Evolutionary conservation across 2,888 invertebrate species (phyloP).

Genomic region (Scaptodrosophila latifasciaeformis): DNA sequence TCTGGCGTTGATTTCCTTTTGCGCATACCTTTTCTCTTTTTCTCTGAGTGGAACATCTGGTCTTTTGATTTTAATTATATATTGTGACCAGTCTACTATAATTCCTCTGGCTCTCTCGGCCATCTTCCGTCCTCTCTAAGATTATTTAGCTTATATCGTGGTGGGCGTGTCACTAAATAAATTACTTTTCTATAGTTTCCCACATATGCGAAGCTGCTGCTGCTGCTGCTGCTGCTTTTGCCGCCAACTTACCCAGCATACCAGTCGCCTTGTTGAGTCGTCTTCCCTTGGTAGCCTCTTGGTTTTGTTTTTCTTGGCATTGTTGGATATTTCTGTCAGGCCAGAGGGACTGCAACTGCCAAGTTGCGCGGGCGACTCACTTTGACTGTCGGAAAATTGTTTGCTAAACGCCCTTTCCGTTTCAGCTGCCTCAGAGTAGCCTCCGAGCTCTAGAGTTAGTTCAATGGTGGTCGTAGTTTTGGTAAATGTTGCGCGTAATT

Average conservation of each 20-base stretch:
- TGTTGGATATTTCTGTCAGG: too few species aligned
- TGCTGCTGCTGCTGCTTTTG: slow-evolving; percentile 12
- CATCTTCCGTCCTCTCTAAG: slow-evolving; percentile 18
- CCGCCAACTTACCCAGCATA: too few species aligned
- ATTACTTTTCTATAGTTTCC: slow-evolving; percentile 66
- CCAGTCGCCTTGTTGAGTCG: neutral
- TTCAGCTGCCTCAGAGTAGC: too few species aligned
- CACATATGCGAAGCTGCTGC: slow-evolving; percentile 40
- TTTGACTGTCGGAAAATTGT: slow-evolving; percentile 1
- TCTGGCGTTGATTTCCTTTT: slow-evolving; percentile 32
- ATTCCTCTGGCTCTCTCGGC: neutral
- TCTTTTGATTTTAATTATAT: slow-evolving; percentile 64
- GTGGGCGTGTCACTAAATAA: slow-evolving; percentile 65
- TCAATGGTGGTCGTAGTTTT: slow-evolving; percentile 34
- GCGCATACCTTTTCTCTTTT: slow-evolving; percentile 44
- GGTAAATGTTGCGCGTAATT: slow-evolving; percentile 57
- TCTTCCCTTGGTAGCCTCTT: slow-evolving; percentile 7
- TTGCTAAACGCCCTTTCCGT: slow-evolving; percentile 29
- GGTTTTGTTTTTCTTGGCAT: neutral
- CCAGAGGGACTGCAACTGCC: neutral
- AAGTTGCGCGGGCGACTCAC: slow-evolving; percentile 1
- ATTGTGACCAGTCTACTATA: slow-evolving; percentile 57
- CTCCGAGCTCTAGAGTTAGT: too few species aligned
- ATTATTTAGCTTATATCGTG: slow-evolving; percentile 56
- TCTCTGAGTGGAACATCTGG: slow-evolving; percentile 48